A percentile compares a stretch with the other conserved stretches of the same genome.
Evolutionary conservation across 2,888 invertebrate species (phyloP).

Genomic region (Drosophila leonis): DNA sequence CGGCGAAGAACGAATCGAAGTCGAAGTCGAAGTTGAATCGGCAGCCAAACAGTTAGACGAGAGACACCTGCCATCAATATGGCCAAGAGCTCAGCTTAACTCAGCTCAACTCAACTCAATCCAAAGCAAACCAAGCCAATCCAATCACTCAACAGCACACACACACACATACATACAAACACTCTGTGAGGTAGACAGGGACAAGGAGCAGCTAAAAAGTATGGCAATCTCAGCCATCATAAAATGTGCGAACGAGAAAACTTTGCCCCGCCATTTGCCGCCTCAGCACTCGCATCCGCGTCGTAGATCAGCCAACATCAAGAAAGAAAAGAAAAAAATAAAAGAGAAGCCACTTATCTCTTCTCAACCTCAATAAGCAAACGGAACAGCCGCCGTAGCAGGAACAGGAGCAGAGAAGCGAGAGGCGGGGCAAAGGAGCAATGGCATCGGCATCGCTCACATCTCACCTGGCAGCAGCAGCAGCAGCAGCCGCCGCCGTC

Average conservation of each 20-base stretch:
- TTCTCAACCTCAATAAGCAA: conserved; percentile 64
- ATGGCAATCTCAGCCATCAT: conserved; percentile 77
- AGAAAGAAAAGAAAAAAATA: conserved; percentile 10
- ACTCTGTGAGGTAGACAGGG: conserved; percentile 7
- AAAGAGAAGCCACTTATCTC: conserved; percentile 74
- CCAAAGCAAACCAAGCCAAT: conserved; percentile 61
- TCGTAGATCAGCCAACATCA: conserved; percentile 66
- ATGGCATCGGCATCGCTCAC: conserved; percentile 47
- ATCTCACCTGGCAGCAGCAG: conserved; percentile 57
- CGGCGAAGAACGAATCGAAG: conserved; percentile 40
- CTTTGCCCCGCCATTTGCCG: conserved; percentile 61
- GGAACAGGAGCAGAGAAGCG: conserved; percentile 11
- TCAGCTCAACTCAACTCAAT: conserved; percentile 10
- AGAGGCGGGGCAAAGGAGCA: conserved; percentile 32
- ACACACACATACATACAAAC: conserved; percentile 20
- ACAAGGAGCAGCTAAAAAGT: conserved; percentile 55
- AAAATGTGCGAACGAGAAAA: conserved; percentile 75
- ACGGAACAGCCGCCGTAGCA: conserved; percentile 32
- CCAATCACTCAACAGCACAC: conserved; percentile 71
- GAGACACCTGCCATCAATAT: conserved; percentile 62
- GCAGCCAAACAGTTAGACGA: conserved; percentile 55
- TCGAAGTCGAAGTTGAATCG: conserved; percentile 34
- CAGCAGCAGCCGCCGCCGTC: conserved; percentile 26
- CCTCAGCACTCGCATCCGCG: conserved; percentile 25
- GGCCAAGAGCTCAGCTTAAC: background rate